A percentile compares a stretch with the other conserved stretches of the same genome.
These are phyloP conservation scores for Tympanoctomys barrerae DNA, from an alignment of 2,797 vertebrate species.

Conservation along the genomic window DNA sequence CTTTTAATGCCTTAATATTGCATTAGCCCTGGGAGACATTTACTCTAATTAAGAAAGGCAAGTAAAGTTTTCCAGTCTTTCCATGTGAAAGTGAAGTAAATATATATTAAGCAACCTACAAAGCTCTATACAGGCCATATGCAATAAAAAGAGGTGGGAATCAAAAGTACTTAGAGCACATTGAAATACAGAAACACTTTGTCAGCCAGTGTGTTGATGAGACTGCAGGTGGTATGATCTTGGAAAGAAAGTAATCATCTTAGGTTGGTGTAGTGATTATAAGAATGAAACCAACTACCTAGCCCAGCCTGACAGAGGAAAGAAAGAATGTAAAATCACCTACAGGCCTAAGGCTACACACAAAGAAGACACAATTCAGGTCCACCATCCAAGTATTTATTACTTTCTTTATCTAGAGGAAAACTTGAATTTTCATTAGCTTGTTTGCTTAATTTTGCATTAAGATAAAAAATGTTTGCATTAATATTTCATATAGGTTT, in stretches of 20 bases:
- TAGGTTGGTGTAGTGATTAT: not conserved
- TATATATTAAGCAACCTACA: not conserved
- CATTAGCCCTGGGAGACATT: not conserved
- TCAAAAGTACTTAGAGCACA: not conserved
- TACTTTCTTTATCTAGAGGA: accelerated
- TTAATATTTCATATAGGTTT: not conserved
- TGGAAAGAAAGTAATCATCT: not conserved
- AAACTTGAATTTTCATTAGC: not conserved
- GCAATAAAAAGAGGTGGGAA: not conserved
- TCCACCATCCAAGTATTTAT: not conserved
- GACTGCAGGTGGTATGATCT: not conserved
- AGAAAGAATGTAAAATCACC: not conserved
- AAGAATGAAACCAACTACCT: not conserved
- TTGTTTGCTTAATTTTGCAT: not conserved
- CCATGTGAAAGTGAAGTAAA: not conserved
- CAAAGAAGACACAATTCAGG: not conserved
- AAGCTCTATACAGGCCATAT: not conserved
- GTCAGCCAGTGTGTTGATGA: not conserved
- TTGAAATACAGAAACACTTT: not conserved
- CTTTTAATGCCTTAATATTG: not conserved
- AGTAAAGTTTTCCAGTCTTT: not conserved
- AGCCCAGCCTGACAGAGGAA: accelerated
- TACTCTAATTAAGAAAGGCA: not conserved
- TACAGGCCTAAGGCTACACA: not conserved
- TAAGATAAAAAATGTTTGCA: not conserved